Evolutionary conservation across 2,797 vertebrate species (phyloP).

Genomic region (Pseudotriccus pelzelni): DNA sequence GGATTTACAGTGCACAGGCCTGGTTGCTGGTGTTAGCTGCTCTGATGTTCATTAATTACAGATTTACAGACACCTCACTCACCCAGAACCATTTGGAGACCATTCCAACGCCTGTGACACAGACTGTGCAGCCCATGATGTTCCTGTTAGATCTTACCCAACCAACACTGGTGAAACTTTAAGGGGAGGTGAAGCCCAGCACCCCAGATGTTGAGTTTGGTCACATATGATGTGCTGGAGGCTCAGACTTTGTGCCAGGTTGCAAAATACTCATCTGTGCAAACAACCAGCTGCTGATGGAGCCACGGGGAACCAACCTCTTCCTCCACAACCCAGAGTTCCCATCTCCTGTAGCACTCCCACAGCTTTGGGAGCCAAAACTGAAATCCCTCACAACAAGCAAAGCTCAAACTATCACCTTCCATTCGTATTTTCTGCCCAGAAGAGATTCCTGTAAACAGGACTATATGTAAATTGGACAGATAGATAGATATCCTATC

Average conservation of each 20-base stretch:
- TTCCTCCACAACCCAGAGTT: background rate
- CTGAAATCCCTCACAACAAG: accelerated
- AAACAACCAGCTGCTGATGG: background rate
- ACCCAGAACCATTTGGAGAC: background rate
- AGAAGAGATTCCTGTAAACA: background rate
- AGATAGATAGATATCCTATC: background rate
- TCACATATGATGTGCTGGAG: accelerated
- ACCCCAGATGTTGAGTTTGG: background rate
- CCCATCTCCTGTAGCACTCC: background rate
- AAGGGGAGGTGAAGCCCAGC: background rate
- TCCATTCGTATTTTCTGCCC: background rate
- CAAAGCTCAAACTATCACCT: background rate
- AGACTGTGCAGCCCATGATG: background rate
- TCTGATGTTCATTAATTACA: background rate
- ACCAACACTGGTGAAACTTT: background rate
- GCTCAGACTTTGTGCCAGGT: background rate
- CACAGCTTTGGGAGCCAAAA: background rate
- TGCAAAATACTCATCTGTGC: background rate
- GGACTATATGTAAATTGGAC: background rate
- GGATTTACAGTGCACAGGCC: background rate
- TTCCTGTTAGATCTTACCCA: accelerated
- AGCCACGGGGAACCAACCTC: background rate
- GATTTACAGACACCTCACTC: background rate
- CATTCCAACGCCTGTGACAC: background rate
- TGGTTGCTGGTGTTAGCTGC: background rate